Conservation (phyloP, 2,797 vertebrate genomes). For the Perdix hodgsoniae region DNA sequence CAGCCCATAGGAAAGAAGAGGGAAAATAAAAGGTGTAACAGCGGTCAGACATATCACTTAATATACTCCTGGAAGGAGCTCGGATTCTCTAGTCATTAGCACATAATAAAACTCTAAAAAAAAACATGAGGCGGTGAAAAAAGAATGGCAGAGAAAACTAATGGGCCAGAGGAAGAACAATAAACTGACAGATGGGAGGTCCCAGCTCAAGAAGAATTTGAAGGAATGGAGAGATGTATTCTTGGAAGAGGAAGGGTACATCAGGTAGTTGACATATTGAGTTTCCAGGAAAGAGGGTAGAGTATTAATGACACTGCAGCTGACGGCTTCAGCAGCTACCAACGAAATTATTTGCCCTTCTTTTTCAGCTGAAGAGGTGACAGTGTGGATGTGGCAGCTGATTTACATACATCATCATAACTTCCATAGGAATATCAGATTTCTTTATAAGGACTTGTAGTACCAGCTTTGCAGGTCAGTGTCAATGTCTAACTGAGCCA, state of each 20-base stretch:
- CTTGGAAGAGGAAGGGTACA: constrained; percentile 71
- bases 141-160: constrained; percentile 4
- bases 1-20: neutral
- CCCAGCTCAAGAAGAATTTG: constrained; percentile 66
- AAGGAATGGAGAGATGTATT: constrained; percentile 67
- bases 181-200: constrained; percentile 61
- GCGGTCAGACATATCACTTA: neutral
- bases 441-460: constrained; percentile 67
- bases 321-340: constrained; percentile 72
- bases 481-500: constrained; percentile 39
- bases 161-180: constrained; percentile 63
- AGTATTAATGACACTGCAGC: constrained; percentile 69
- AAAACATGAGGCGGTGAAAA: neutral
- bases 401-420: constrained; percentile 77
- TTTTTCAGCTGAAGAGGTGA: constrained; percentile 69
- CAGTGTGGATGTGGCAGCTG: constrained; percentile 66
- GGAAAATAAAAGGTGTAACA: neutral
- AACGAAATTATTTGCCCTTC: constrained; percentile 66
- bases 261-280: constrained; percentile 67
- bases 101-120: constrained; percentile 11
- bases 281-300: constrained; percentile 71
- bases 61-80: neutral
- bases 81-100: constrained; percentile 2
- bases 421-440: constrained; percentile 71
- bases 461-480: constrained; percentile 60